These are phyloP conservation scores for Sesia bembeciformis DNA, from an alignment of 2,888 invertebrate genomes.

Conservation along the genomic window DNA sequence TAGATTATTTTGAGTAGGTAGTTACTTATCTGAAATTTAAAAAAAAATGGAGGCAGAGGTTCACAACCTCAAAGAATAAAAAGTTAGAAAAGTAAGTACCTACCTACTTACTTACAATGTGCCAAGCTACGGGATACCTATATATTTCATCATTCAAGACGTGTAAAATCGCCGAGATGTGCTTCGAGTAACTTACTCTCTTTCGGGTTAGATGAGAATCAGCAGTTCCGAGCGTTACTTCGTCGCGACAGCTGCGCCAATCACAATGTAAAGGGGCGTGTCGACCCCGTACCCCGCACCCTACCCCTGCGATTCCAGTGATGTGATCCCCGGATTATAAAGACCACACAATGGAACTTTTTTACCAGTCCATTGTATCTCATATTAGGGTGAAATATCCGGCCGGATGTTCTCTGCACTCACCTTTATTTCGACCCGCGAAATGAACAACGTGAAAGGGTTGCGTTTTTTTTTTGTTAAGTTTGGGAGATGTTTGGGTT, in stretches of 20 bases:
- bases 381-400: slow-evolving; percentile 70
- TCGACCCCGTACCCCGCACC: slow-evolving; percentile 29
- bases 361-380: slow-evolving; percentile 64
- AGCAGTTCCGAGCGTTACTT: slow-evolving; percentile 34
- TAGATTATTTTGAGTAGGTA: too few species aligned
- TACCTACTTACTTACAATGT: too few species aligned
- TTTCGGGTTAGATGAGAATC: slow-evolving; percentile 15
- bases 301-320: slow-evolving; percentile 26
- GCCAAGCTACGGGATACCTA: too few species aligned
- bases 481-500: too few species aligned
- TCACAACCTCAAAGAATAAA: too few species aligned
- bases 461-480: slow-evolving; percentile 21
- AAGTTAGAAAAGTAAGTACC: too few species aligned
- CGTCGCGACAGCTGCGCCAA: slow-evolving; percentile 68
- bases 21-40: too few species aligned
- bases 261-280: slow-evolving; percentile 71
- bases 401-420: slow-evolving; percentile 67
- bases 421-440: slow-evolving; percentile 50
- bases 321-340: slow-evolving; percentile 63
- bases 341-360: slow-evolving; percentile 66
- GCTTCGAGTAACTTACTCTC: too few species aligned
- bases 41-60: too few species aligned
- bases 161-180: too few species aligned
- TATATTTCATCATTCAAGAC: too few species aligned
- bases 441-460: slow-evolving; percentile 61